Percentiles rank a stretch among this genome's conserved stretches.
phyloP scores from a whole-genome alignment of 2,113 vertebrate species.

The Hymenochirus boettgeri region DNA sequence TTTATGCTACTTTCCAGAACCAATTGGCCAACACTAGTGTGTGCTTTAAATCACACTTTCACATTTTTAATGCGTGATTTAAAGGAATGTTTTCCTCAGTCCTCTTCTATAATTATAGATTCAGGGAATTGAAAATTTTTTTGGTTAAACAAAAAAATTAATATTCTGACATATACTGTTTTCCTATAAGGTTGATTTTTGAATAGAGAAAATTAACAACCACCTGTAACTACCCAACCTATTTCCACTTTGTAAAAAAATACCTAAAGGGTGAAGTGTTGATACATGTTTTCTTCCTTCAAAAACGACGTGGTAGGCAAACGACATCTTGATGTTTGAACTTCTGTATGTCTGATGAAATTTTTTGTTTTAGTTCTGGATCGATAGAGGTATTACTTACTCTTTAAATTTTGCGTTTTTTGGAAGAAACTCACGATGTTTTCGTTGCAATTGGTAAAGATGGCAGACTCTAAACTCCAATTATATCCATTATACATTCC shows the following conservation, averaged over 20 bases:
- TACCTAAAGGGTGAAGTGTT: slow-evolving; percentile 98
- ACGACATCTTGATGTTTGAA: slow-evolving; percentile 99
- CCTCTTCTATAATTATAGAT: no score
- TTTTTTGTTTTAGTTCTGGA: slow-evolving; percentile 97
- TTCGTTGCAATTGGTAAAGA: slow-evolving; percentile 89
- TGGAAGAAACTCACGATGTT: slow-evolving; percentile 96
- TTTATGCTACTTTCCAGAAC: no score
- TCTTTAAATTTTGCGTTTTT: slow-evolving; percentile 98
- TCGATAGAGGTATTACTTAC: slow-evolving; percentile 97
- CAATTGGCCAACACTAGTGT: no score
- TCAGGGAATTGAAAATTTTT: no score
- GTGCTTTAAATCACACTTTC: no score
- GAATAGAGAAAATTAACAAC: slow-evolving; percentile 41
- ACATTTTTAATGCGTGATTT: no score
- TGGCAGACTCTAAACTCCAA: slow-evolving; percentile 97
- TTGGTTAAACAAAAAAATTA: no score
- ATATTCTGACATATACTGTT: no score
- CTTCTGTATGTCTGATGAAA: slow-evolving; percentile 98
- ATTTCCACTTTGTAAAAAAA: slow-evolving; percentile 99
- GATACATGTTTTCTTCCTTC: slow-evolving; percentile 99
- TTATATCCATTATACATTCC: slow-evolving; percentile 98
- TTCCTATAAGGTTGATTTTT: no score
- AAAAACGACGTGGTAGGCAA: slow-evolving; percentile 97
- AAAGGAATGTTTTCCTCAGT: no score
- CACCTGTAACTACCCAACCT: slow-evolving; percentile 98